Conservation (phyloP, 2,113 vertebrate genomes). For the human region DNA sequence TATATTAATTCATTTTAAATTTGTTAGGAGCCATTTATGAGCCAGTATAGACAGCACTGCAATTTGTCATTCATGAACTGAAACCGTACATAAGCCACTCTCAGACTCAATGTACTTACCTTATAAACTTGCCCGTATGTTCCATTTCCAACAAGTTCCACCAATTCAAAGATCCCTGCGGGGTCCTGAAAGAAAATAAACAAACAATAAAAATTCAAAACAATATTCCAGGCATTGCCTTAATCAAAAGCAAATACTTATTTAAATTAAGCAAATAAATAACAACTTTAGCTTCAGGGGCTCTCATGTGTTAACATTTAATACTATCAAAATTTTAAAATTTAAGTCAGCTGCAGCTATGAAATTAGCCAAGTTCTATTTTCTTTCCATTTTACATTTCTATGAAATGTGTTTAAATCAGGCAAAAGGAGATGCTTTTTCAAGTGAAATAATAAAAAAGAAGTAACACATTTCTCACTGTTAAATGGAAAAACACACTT, state of each 20-base stretch:
- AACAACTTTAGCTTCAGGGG: background rate
- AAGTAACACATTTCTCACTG: background rate
- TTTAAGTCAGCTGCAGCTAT: background rate
- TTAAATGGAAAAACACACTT: background rate
- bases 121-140: conserved; percentile 99
- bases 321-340: background rate
- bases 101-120: conserved; percentile 83
- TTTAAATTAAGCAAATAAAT: background rate
- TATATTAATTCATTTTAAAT: background rate
- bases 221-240: background rate
- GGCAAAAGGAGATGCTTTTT: background rate
- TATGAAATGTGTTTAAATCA: conserved; percentile 21
- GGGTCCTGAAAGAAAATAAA: conserved; percentile 90
- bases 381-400: conserved; percentile 23
- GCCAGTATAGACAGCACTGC: background rate
- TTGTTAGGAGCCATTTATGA: background rate
- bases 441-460: background rate
- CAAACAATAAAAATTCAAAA: conserved; percentile 40
- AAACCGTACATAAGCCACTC: background rate
- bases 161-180: conserved; percentile 98
- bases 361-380: conserved; percentile 27
- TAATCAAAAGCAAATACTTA: conserved; percentile 21
- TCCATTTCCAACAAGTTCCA: conserved; percentile 98
- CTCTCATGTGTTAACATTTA: background rate
- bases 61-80: background rate